Conservation (phyloP, 2,888 invertebrate species). For the Eupithecia subumbrata region DNA sequence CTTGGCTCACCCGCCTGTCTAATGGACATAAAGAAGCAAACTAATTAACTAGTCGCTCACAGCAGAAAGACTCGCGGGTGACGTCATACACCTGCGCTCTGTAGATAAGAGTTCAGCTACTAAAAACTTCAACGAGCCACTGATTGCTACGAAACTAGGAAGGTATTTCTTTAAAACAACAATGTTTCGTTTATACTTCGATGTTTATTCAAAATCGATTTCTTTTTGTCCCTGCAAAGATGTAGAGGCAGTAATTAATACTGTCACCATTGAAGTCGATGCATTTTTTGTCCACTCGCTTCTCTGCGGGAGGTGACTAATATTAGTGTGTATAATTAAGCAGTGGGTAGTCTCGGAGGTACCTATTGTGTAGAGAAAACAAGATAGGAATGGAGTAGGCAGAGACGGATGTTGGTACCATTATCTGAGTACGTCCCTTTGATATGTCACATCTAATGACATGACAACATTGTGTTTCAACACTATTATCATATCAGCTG, state of each 20-base stretch:
- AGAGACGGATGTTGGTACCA: constrained; percentile 58
- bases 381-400: constrained; percentile 45
- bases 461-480: constrained; percentile 62
- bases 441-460: constrained; percentile 71
- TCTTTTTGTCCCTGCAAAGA: not conserved
- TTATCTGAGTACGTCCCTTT: constrained; percentile 66
- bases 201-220: not conserved
- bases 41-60: constrained; percentile 67
- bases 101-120: constrained; percentile 28
- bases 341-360: constrained; percentile 36
- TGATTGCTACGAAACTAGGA: not conserved
- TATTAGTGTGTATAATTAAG: constrained; percentile 33
- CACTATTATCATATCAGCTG: constrained; percentile 61
- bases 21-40: constrained; percentile 69
- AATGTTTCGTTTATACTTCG: not conserved
- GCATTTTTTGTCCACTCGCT: constrained; percentile 8
- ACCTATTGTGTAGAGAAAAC: constrained; percentile 46
- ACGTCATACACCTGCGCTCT: constrained; percentile 47
- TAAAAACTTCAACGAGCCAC: not conserved
- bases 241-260: not conserved
- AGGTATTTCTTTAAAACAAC: not conserved
- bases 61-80: constrained; percentile 50
- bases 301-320: constrained; percentile 37
- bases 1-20: constrained; percentile 64
- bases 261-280: constrained; percentile 1